These are phyloP conservation scores for Limnodromus scolopaceus DNA, from an alignment of 2,797 vertebrate genomes.

Conservation along the genomic window DNA sequence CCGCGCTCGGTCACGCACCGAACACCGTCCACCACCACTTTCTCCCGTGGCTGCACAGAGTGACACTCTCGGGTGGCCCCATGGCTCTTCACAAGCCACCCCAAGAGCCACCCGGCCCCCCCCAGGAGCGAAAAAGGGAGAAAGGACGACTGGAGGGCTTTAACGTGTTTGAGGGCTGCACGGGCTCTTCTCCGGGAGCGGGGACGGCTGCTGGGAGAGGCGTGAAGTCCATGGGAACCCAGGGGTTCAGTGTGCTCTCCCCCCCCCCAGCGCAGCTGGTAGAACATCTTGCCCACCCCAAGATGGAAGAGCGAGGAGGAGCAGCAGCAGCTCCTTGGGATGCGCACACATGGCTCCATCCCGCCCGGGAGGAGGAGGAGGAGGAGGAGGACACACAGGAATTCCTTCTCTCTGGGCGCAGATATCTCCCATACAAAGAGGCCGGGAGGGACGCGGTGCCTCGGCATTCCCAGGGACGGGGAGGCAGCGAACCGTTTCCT, in stretches of 20 bases:
- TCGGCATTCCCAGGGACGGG: not conserved
- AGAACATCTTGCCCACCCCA: not conserved
- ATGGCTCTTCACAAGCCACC: not conserved
- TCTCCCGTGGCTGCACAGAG: not conserved
- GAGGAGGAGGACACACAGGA: not conserved
- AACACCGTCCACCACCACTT: not conserved
- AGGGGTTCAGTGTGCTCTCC: no score
- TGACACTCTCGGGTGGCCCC: not conserved
- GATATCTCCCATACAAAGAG: not conserved
- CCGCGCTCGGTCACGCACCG: not conserved
- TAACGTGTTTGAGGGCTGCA: accelerated
- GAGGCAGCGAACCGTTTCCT: not conserved
- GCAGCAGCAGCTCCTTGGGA: not conserved
- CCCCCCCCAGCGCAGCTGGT: not conserved
- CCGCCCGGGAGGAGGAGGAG: not conserved
- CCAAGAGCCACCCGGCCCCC: accelerated
- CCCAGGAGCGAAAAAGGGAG: not conserved
- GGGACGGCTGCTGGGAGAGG: not conserved
- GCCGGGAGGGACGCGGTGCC: accelerated
- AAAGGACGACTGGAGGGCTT: not conserved
- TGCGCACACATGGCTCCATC: not conserved
- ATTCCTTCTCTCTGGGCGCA: not conserved
- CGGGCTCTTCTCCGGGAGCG: not conserved
- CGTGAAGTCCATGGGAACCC: not conserved
- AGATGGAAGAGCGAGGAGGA: not conserved